These are phyloP conservation scores for Oreocharis arfaki DNA, from an alignment of 2,113 vertebrate genomes.

Conservation along the genomic window DNA sequence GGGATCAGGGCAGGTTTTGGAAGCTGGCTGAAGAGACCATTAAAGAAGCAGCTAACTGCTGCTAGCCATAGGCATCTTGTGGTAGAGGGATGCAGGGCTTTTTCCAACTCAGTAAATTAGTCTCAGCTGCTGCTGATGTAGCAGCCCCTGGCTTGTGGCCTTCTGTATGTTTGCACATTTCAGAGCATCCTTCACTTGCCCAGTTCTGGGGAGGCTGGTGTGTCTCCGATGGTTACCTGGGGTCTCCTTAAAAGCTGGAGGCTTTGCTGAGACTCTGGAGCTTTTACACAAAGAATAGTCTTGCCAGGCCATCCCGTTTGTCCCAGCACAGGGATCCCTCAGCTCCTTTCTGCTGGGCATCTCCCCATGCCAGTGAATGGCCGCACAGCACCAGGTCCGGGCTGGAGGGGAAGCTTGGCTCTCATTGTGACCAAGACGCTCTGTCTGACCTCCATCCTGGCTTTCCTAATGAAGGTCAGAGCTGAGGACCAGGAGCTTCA, in stretches of 20 bases:
- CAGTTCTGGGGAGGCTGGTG: neutral
- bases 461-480: neutral
- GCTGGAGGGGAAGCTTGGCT: neutral
- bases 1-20: neutral
- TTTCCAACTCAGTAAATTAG: neutral
- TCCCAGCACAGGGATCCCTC: neutral
- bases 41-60: neutral
- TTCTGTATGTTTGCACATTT: neutral
- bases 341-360: neutral
- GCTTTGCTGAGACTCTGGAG: neutral
- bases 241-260: neutral
- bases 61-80: neutral
- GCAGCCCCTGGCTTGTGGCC: neutral
- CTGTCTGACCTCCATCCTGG: neutral
- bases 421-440: neutral
- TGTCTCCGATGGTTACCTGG: fast-evolving
- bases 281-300: neutral
- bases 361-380: neutral
- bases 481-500: neutral
- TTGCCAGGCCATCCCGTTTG: fast-evolving
- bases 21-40: neutral
- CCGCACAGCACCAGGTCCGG: neutral
- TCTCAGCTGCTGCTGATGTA: neutral
- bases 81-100: neutral
- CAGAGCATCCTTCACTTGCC: neutral